Evolutionary conservation across 2,888 invertebrate species (phyloP), one percentile per base, ranked within the genome.

Genomic region (Ypsolopha scabrella): DNA sequence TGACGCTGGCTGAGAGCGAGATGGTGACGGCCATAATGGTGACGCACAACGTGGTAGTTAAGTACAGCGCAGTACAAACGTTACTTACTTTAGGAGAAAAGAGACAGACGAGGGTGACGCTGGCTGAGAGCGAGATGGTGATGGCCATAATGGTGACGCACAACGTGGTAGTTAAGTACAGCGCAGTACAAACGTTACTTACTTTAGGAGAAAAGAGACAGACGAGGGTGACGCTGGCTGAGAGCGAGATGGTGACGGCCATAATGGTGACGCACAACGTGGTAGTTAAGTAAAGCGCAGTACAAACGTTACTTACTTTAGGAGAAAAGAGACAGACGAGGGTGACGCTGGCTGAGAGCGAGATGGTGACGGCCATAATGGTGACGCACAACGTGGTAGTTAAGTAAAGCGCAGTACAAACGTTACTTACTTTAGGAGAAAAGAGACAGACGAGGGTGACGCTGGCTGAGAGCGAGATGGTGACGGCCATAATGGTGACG

Each of bases 191-290:
- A 24, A 39, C 2, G 6, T 39, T 39, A 6, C 86, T 90, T 80
- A 97, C 92, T 90, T 98, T 98, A 7, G 98, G 97, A 45, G 95
- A 92, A 80, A 98, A 98, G 56, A 98, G 90, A 75, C 97, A 98
- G 52, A 93, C 94, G 53, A 98, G 91, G 7, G 97, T 96, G 58
- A 98, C 97, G 60, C 95, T 95, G 57, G 97, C 97, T 24, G 24
- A n/a, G n/a, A n/a, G n/a, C n/a, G 24, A 24, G 2, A 24, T 24
- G 4, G 24, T 24, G 24, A 24, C 24, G 24, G 4, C 4, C 24
- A 24, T 24, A 4, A 3, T 24, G 24, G 24, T 24, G 24, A 24
- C 24, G 24, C 4, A 4, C 24, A 4, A 24, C 4, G 24, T n/a
- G n/a, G n/a, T n/a, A n/a, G n/a, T n/a, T n/a, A n/a, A 24, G 24